Conservation (phyloP, 1,140 invertebrate genomes). For the Apis cerana region DNA sequence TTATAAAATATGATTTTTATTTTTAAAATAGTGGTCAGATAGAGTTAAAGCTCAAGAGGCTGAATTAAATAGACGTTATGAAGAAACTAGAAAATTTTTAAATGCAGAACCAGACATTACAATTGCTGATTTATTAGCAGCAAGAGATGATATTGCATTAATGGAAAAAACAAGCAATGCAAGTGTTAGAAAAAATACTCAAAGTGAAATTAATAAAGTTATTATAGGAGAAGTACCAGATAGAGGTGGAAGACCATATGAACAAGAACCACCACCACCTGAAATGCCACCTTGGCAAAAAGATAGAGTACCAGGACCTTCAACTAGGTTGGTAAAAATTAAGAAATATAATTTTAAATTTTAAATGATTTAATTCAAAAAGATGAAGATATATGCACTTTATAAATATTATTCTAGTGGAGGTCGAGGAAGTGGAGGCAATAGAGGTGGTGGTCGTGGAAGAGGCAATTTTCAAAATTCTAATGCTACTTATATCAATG, state of each 20-base stretch:
- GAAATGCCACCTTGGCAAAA: conserved; percentile 98
- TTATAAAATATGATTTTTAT: conserved; percentile 30
- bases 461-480: conserved; percentile 41
- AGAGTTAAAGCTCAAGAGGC: conserved; percentile 88
- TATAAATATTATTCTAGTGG: conserved; percentile 60
- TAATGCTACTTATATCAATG: not conserved
- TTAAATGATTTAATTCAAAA: conserved; percentile 4
- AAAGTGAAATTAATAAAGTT: conserved; percentile 91
- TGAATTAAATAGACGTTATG: conserved; percentile 87
- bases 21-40: conserved; percentile 89
- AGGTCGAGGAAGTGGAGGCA: conserved; percentile 50
- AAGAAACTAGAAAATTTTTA: conserved; percentile 85
- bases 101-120: conserved; percentile 84
- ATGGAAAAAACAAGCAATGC: conserved; percentile 94
- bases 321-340: conserved; percentile 54
- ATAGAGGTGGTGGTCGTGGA: conserved; percentile 57
- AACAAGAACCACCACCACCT: conserved; percentile 94
- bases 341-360: conserved; percentile 5
- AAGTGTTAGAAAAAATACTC: conserved; percentile 89
- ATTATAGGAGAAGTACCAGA: conserved; percentile 92
- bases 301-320: conserved; percentile 73
- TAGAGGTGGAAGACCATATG: conserved; percentile 93
- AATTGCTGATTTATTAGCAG: conserved; percentile 89
- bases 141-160: conserved; percentile 90
- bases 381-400: not conserved